These are phyloP conservation scores for Lanius ludovicianus DNA, from an alignment of 2,113 vertebrate genomes.

Conservation along the genomic window DNA sequence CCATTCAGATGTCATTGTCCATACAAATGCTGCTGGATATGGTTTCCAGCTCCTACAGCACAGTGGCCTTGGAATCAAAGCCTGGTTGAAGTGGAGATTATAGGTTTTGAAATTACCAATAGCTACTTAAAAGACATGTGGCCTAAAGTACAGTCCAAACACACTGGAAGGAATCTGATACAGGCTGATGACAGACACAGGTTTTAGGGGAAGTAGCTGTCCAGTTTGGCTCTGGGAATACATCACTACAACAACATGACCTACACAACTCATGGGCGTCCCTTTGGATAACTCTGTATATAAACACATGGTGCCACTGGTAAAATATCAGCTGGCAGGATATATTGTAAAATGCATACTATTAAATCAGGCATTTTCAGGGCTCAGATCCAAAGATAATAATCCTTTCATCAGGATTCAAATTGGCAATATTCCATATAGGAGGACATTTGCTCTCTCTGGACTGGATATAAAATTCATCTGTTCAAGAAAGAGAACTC, in stretches of 20 bases:
- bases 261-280: neutral
- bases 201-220: neutral
- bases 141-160: neutral
- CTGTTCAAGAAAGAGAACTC: neutral
- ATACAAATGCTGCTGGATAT: neutral
- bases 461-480: neutral
- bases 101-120: neutral
- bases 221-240: neutral
- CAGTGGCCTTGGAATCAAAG: neutral
- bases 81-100: neutral
- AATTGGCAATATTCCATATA: neutral
- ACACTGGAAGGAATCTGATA: neutral
- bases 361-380: slow-evolving; percentile 27
- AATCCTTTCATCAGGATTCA: slow-evolving; percentile 15
- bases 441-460: neutral
- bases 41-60: neutral
- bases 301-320: neutral
- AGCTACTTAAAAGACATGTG: neutral
- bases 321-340: neutral
- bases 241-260: neutral
- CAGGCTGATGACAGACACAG: neutral
- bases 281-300: neutral
- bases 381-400: neutral
- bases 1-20: neutral
- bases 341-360: neutral